Base-by-base conservation (phyloP, 2,113 vertebrate species). In the Tauraco erythrolophus region DNA sequence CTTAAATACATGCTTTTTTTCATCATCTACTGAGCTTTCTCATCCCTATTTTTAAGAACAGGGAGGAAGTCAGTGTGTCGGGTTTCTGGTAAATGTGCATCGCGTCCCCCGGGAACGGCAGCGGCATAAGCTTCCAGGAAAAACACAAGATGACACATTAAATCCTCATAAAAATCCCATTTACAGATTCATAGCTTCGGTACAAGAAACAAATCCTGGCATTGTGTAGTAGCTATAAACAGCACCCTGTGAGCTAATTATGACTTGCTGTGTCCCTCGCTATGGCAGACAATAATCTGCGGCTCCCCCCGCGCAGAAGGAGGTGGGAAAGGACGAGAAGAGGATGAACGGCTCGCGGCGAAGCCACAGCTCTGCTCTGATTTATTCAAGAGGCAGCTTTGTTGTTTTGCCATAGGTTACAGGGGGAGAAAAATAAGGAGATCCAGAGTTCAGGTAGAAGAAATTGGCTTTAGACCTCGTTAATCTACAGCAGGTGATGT, bases 151-250 rank as follows among this genome's bases (percentile, higher is more conserved):
- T 96, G 93, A 93, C 90, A 95, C 91, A 93, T 62, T 62, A 96
- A 93, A 96, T 96, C 89, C 94, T 95, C 95, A 96, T 97, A 97
- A 96, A 97, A 97, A 96, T 97, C 95, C 92, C 93, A 94, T 97
- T 97, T 97, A 93, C 84, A 83, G 94, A 94, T 93, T 97, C 92
- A 87, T 93, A 96, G 96, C 94, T 91, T 91, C 79, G 53, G 82
- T 77, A 81, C 88, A 94, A 94, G 93, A 93, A 96, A 96, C 93
- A 97, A 97, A 97, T 96, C 91, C 87, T 93, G 91, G 87, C 71
- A 89, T 97, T 96, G 91, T 95, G 68, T 81, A 89, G 94, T 48
- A 84, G 86, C 94, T 97, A 94, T 97, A 97, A 97, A 93, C 84
- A 93, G 94, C 89, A 85, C 69, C 78, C 78, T 90, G 75, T 95